Evolutionary conservation across 2,113 vertebrate genomes (phyloP).

Genomic region (Crypturellus undulatus): DNA sequence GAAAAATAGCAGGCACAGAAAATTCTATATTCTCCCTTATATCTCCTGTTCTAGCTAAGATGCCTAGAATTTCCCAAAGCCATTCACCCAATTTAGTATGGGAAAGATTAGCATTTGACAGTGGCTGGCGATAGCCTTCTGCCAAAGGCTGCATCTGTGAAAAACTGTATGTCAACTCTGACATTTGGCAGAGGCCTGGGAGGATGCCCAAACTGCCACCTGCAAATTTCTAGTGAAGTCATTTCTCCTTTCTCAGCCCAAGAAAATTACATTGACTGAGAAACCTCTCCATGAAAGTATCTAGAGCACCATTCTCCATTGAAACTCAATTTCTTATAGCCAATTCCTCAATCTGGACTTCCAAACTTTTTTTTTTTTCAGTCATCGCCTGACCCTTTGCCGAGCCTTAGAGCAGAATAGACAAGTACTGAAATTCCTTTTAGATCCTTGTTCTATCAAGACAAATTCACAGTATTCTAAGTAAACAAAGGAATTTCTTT

Average conservation of each 20-base stretch:
- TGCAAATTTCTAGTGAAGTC: conserved; percentile 11
- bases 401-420: background rate
- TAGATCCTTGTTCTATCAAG: background rate
- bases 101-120: conserved; percentile 46
- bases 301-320: background rate
- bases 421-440: background rate
- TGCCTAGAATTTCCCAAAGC: conserved; percentile 35
- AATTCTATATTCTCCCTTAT: background rate
- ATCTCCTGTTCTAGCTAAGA: background rate
- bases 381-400: background rate
- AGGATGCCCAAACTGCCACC: conserved; percentile 44
- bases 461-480: background rate
- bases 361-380: background rate
- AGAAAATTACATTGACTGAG: background rate
- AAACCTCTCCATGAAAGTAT: background rate
- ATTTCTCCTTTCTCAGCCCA: background rate
- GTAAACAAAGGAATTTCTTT: background rate
- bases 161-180: conserved; percentile 26
- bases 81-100: background rate
- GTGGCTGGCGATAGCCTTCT: conserved; percentile 1
- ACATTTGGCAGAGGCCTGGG: conserved; percentile 4
- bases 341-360: background rate
- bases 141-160: conserved; percentile 35
- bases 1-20: background rate
- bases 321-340: background rate